phyloP scores from a whole-genome alignment of 1,140 invertebrate species.

The Drosophila repleta region DNA sequence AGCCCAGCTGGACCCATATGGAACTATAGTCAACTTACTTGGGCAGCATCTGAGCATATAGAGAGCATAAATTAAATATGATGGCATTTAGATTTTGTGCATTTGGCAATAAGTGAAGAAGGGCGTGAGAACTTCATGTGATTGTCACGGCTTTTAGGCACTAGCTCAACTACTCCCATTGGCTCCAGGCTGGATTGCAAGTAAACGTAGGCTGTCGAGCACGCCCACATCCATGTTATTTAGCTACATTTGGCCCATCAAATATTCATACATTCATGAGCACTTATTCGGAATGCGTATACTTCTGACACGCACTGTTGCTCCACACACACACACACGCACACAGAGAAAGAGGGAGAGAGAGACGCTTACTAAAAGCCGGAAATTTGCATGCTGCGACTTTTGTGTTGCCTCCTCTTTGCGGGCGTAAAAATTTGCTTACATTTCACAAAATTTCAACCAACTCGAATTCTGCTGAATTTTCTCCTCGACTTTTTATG shows the following conservation, averaged over 20 bases:
- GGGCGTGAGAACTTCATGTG: too few relatives aligned
- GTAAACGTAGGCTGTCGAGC: slow-evolving; percentile 1
- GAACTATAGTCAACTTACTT: slow-evolving; percentile 1
- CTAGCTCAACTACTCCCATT: slow-evolving; percentile 12
- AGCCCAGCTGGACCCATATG: slow-evolving; percentile 17
- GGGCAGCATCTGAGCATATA: not conserved
- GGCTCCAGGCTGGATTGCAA: slow-evolving; percentile 4
- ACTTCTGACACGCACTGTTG: slow-evolving; percentile 53
- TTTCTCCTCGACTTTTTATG: slow-evolving; percentile 24
- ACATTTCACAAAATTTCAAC: slow-evolving; percentile 65
- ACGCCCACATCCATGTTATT: slow-evolving; percentile 67
- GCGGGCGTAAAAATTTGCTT: slow-evolving; percentile 61
- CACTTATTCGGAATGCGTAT: slow-evolving; percentile 61
- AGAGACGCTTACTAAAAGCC: slow-evolving; percentile 34
- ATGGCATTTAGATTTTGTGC: not conserved
- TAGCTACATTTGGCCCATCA: slow-evolving; percentile 75
- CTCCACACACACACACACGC: slow-evolving; percentile 20
- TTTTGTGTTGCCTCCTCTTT: slow-evolving; percentile 23
- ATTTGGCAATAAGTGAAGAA: too few relatives aligned
- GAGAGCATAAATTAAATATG: not conserved
- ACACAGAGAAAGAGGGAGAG: not conserved
- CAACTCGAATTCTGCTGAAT: slow-evolving; percentile 18
- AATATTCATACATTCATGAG: slow-evolving; percentile 78
- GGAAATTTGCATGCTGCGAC: slow-evolving; percentile 56
- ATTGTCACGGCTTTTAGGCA: not conserved